Evolutionary conservation across 2,888 invertebrate genomes (phyloP), one percentile per base, ranked within the genome.

Genomic region (Aproaerema taeniolella): DNA sequence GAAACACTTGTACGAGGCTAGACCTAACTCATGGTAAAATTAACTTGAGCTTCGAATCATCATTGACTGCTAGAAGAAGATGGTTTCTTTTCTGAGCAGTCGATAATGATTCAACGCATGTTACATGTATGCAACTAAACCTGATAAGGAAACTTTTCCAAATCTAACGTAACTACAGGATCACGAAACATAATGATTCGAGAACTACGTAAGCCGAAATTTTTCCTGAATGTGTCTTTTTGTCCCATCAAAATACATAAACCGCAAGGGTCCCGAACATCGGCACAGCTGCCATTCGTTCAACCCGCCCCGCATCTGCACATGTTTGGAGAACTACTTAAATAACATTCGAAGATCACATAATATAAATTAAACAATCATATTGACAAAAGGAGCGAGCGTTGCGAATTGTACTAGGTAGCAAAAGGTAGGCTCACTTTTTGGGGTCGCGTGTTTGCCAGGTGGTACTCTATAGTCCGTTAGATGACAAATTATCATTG

Each of bases 341-440:
- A 78, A 83, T 68, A 75, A 58, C 55, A 68, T 81, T 78, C 65
- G 65, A 80, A 81, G 80, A 82, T 82, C 79, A 83, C 80, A 82
- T 83, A 81, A 83, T 81, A 71, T 81, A 80, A 77, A 82, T 83
- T 82, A 81, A 83, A 86, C 77, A 80, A 75, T 69, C 76, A 67
- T 71, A 70, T 72, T 77, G 67, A 77, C 72, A 79, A 79, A n/a
- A 67, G 70, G 70, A 71, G 68, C 67, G 67, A 61, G 80, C 79
- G 78, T 79, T 65, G 71, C 82, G 68, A 83, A 86, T 85, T 56
- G n/a, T n/a, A n/a, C n/a, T n/a, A n/a, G n/a, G n/a, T 55, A 39
- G 45, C 51, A 52, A 59, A 58, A 58, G 58, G 53, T 52, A 43
- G 16, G 34, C n/a, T 26, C 26, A 9, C 26, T 26, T 20, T 51